Conservation (phyloP, 2,113 vertebrate genomes). For the Dipodomys spectabilis region DNA sequence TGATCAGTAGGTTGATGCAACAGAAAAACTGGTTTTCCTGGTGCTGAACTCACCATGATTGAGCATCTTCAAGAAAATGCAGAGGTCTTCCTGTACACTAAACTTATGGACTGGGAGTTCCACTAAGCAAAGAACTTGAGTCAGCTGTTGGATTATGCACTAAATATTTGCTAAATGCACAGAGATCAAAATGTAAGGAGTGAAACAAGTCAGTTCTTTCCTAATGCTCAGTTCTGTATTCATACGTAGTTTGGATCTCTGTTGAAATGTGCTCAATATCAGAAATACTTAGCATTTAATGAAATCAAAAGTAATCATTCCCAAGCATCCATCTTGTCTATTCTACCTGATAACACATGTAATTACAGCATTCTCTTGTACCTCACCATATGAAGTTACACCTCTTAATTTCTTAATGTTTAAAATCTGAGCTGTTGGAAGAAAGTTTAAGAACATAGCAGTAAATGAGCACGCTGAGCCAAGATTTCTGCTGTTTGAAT, state of each 20-base stretch:
- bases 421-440: constrained; percentile 4
- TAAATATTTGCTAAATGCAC: constrained; percentile 38
- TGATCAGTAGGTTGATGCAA: not conserved
- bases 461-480: not conserved
- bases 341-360: not conserved
- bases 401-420: not conserved
- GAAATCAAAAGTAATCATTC: not conserved
- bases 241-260: constrained; percentile 2
- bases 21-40: not conserved
- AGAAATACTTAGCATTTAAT: constrained; percentile 28
- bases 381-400: not conserved
- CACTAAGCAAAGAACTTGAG: not conserved
- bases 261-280: not conserved
- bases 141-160: not conserved
- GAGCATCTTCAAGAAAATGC: not conserved
- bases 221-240: not conserved
- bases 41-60: not conserved
- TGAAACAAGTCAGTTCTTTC: not conserved
- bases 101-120: not conserved
- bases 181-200: constrained; percentile 19
- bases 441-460: not conserved
- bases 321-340: not conserved
- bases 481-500: constrained; percentile 33
- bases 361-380: constrained; percentile 37
- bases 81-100: not conserved